Evolutionary conservation across 2,113 vertebrate species (phyloP).

Genomic region (Camelus bactrianus): DNA sequence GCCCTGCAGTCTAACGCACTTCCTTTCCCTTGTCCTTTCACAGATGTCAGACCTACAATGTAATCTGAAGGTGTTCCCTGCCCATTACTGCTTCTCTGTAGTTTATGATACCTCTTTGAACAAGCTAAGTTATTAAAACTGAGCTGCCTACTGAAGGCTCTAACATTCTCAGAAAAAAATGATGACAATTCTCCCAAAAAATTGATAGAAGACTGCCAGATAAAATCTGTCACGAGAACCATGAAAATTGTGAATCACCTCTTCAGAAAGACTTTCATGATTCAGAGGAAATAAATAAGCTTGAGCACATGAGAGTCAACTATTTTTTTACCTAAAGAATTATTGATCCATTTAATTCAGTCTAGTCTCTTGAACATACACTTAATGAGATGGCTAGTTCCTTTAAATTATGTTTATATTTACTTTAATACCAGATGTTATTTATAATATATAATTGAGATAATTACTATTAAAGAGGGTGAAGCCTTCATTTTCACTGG

Average conservation of each 20-base stretch:
- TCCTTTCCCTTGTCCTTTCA: neutral
- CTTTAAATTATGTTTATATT: constrained; percentile 32
- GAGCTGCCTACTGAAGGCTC: neutral
- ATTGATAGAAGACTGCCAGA: neutral
- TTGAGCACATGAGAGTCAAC: neutral
- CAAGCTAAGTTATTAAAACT: neutral
- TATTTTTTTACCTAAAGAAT: neutral
- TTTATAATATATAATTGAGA: neutral
- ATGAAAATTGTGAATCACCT: neutral
- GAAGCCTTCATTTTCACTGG: neutral
- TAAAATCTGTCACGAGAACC: neutral
- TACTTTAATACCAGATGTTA: neutral
- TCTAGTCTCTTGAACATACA: constrained; percentile 16
- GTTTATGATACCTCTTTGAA: constrained; percentile 1
- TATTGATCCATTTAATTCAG: constrained; percentile 21
- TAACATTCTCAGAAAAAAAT: neutral
- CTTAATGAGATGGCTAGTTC: neutral
- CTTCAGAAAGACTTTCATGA: constrained; percentile 20
- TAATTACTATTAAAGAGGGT: neutral
- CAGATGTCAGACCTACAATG: neutral
- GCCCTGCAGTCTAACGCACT: neutral
- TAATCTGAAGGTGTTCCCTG: neutral
- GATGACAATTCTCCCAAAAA: neutral
- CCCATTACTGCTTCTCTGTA: neutral
- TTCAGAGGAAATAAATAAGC: neutral